phyloP scores from a whole-genome alignment of 2,888 invertebrate species.

The Trichogramma dendrolimi region DNA sequence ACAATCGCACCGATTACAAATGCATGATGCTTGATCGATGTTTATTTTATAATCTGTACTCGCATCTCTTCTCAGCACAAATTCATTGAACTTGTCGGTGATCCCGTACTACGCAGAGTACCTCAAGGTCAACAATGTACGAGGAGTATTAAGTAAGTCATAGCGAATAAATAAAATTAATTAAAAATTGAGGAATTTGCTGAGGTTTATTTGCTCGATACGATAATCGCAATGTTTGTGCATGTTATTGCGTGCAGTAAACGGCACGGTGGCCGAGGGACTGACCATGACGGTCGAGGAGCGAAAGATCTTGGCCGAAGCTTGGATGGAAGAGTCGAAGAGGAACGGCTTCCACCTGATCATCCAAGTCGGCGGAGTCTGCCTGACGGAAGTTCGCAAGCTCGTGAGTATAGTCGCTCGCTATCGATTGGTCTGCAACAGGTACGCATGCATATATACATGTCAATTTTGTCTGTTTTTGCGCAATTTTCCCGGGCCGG shows the following conservation, averaged over 20 bases:
- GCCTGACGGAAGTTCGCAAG: slow-evolving; percentile 64
- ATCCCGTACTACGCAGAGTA: slow-evolving; percentile 65
- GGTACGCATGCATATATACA: no score
- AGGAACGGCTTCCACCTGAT: slow-evolving; percentile 60
- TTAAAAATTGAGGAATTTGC: not conserved
- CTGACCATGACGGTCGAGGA: slow-evolving; percentile 64
- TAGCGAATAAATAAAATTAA: not conserved
- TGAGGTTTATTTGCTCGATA: no score
- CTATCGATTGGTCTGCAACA: no score
- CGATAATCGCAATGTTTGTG: no score
- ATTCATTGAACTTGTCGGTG: slow-evolving; percentile 43
- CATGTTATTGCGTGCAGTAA: slow-evolving; percentile 56
- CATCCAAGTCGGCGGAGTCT: slow-evolving; percentile 69
- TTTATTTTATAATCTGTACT: not conserved
- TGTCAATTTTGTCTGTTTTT: no score
- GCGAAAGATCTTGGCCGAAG: slow-evolving; percentile 63
- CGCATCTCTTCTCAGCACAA: slow-evolving; percentile 21
- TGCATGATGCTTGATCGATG: no score
- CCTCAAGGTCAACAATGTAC: slow-evolving; percentile 60
- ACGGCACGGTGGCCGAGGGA: slow-evolving; percentile 78
- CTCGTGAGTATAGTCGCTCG: slow-evolving; percentile 51
- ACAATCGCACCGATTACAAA: not conserved
- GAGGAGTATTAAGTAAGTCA: slow-evolving; percentile 58
- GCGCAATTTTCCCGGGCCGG: not conserved
- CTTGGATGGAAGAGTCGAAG: slow-evolving; percentile 60